These are phyloP conservation scores for Edolisoma coerulescens DNA, from an alignment of 2,113 vertebrate genomes.

Conservation along the genomic window DNA sequence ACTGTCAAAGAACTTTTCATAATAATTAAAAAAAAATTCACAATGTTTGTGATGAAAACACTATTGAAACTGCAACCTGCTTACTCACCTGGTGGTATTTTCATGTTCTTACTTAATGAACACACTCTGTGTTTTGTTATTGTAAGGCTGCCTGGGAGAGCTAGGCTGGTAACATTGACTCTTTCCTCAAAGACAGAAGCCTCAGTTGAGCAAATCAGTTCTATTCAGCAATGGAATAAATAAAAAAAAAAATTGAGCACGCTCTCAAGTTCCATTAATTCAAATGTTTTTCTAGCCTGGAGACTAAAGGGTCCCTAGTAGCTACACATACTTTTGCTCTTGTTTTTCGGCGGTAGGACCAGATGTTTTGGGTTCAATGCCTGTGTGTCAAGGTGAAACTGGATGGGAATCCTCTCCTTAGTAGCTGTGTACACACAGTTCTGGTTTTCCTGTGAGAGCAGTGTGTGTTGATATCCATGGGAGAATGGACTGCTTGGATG, in stretches of 20 bases:
- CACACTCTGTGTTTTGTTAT: not conserved
- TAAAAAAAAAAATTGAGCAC: not conserved
- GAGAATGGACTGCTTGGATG: not conserved
- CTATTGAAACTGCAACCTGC: slow-evolving; percentile 23
- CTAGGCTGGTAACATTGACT: not conserved
- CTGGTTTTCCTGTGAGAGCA: not conserved
- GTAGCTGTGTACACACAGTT: not conserved
- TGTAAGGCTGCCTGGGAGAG: not conserved
- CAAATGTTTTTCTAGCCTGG: not conserved
- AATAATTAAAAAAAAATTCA: slow-evolving; percentile 6
- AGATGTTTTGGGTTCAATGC: not conserved
- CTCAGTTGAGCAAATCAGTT: not conserved
- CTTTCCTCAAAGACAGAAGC: not conserved
- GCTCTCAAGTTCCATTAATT: not conserved
- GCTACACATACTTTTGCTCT: not conserved
- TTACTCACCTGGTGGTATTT: slow-evolving; percentile 50
- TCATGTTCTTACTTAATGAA: not conserved
- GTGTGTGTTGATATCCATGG: not conserved
- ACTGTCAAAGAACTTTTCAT: slow-evolving; percentile 12
- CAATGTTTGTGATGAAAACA: slow-evolving; percentile 17
- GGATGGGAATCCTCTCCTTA: not conserved
- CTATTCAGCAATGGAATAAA: not conserved
- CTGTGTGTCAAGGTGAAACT: not conserved
- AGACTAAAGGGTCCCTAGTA: not conserved
- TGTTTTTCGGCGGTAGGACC: not conserved